Conservation (phyloP, 2,797 vertebrate species). For the Chanos chanos region DNA sequence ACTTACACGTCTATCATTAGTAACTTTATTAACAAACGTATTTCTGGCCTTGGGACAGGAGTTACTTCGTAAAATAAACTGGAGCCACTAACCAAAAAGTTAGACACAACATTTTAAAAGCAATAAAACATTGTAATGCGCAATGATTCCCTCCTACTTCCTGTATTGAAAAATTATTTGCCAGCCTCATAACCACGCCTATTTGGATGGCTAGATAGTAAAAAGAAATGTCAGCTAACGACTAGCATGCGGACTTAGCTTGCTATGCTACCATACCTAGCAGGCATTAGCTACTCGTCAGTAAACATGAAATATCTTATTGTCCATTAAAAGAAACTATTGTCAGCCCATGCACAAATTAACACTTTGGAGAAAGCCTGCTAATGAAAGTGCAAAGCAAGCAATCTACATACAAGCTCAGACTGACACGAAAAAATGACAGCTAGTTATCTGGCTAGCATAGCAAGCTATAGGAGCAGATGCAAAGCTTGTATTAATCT, state of each 20-base stretch:
- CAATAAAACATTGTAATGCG: conserved; percentile 37
- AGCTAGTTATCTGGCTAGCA: conserved; percentile 2
- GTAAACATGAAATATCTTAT: too few relatives aligned
- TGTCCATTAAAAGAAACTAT: too few relatives aligned
- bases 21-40: too few relatives aligned
- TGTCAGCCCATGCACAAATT: background rate
- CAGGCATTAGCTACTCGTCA: background rate
- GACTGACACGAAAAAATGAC: background rate
- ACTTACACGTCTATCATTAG: too few relatives aligned
- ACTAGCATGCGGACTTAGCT: conserved; percentile 28
- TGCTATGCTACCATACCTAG: background rate
- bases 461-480: too few relatives aligned
- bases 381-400: background rate
- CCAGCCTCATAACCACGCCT: conserved; percentile 70
- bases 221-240: conserved; percentile 30
- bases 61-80: too few relatives aligned
- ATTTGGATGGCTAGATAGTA: conserved; percentile 4
- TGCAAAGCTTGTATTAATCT: too few relatives aligned
- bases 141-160: conserved; percentile 57
- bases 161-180: conserved; percentile 49
- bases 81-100: too few relatives aligned
- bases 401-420: conserved; percentile 18
- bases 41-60: too few relatives aligned
- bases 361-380: background rate
- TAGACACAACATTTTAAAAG: background rate